A percentile compares a stretch with the other conserved stretches of the same genome.
Evolutionary conservation across 2,113 vertebrate species (phyloP).

Genomic region (Opisthocomus hoazin): DNA sequence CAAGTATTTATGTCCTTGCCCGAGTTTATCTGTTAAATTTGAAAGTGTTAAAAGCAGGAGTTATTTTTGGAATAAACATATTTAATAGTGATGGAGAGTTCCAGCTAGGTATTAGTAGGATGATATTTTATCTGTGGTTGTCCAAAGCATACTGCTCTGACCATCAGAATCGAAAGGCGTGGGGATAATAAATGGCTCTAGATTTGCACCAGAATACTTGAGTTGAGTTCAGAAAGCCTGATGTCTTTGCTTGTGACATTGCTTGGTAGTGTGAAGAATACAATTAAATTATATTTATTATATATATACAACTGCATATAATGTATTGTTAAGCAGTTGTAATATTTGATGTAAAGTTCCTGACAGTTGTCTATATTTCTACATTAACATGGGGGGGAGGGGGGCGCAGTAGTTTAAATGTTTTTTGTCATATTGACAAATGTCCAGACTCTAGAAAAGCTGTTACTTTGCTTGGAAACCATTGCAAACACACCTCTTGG

Average conservation of each 20-base stretch:
- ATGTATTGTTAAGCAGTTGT: neutral
- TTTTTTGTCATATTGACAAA: neutral
- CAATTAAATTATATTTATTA: neutral
- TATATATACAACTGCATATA: neutral
- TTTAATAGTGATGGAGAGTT: neutral
- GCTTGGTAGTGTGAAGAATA: neutral
- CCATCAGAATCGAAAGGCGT: neutral
- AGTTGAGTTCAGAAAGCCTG: neutral
- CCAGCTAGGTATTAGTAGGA: neutral
- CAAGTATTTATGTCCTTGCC: slow-evolving; percentile 36
- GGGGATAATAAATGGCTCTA: neutral
- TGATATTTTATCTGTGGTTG: neutral
- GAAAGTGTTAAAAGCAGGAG: slow-evolving; percentile 46
- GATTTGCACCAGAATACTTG: neutral
- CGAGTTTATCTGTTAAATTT: slow-evolving; percentile 46
- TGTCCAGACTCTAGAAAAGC: neutral
- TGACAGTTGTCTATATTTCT: neutral
- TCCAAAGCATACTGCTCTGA: neutral
- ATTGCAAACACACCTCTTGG: neutral
- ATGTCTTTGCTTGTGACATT: neutral
- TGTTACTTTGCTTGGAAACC: neutral
- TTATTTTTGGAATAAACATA: neutral
- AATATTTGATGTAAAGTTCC: neutral
- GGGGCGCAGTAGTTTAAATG: no score
- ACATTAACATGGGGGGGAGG: neutral